Percentiles rank a stretch among this genome's conserved stretches.
Evolutionary conservation across 1,140 invertebrate species (phyloP).

Genomic region (Drosophila bocki): DNA sequence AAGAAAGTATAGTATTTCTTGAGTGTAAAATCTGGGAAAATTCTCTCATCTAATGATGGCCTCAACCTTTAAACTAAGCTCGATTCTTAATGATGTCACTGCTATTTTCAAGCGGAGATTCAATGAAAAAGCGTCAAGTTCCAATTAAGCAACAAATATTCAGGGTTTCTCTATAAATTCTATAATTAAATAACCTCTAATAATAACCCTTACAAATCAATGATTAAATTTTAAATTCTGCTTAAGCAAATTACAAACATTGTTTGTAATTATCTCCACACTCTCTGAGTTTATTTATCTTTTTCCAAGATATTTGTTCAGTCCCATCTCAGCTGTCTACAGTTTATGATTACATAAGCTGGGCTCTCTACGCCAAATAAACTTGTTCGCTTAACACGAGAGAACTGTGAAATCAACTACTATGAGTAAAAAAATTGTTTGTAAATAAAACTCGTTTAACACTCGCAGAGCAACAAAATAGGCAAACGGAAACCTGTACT

Average conservation of each 20-base stretch:
- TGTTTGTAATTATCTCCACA: slow-evolving; percentile 2
- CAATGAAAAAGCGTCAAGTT: background rate
- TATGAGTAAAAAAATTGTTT: slow-evolving; percentile 67
- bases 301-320: background rate
- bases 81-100: slow-evolving; percentile 23
- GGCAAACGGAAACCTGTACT: slow-evolving; percentile 47
- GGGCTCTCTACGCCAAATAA: slow-evolving; percentile 52
- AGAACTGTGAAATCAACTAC: slow-evolving; percentile 71
- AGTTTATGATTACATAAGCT: slow-evolving; percentile 64
- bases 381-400: slow-evolving; percentile 78
- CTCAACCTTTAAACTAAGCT: background rate
- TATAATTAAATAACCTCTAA: slow-evolving; percentile 23
- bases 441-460: slow-evolving; percentile 80
- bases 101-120: slow-evolving; percentile 20
- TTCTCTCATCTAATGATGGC: background rate
- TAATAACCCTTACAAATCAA: background rate
- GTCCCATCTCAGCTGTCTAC: background rate
- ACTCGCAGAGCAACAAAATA: slow-evolving; percentile 23
- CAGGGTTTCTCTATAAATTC: background rate
- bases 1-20: slow-evolving; percentile 22
- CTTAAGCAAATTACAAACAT: background rate
- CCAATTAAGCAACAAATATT: slow-evolving; percentile 17
- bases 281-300: background rate
- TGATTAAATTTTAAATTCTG: background rate
- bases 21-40: background rate